Base-by-base conservation (phyloP, 1,140 invertebrate genomes). In the Drosophila pallidifrons region DNA sequence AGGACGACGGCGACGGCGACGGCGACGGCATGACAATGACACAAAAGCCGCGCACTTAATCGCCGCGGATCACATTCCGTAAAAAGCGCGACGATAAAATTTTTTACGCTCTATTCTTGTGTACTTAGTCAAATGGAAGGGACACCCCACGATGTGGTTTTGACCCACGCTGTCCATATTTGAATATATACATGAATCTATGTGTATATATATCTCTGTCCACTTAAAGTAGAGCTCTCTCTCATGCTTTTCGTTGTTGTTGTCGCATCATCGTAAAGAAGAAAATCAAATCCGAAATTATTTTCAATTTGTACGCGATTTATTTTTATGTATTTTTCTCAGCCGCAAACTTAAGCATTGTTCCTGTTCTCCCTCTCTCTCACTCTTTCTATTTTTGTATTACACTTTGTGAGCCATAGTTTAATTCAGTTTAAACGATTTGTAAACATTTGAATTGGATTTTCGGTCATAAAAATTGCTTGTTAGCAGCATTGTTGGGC, bases 291-390 rank as follows among this genome's bases (percentile, higher is more conserved):
- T 91, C 87, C 66, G 87, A 92, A 92, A 92, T 92, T 89, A 91
- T 91, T 85, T 92, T 92, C 91, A 92, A 92, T 92, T 92, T 92
- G 91, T 92, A 92, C 79, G 90, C 91, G 91, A 92, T 92, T 92
- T 92, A 92, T 79, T 92, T 92, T 91, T 85, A 90, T 91, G 90
- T 83, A 75, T 82, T 89, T 87, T 70, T 82, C 54, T 32, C 55
- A 25, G 61, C 43, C 60, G 20, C 43, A 20, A 68, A 54, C 46
- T 63, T 51, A 13, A 63, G 30, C 46, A 63, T 35, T 61, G 46
- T 61, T 63, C 47, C 47, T 13, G 28, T 60, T 60, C 45, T 61
- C 28, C 10, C 15, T 10, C 15, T 35, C 28, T 51, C 5, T 16
- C 47, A 1, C 11, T 80, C 57, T 47, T 57, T 68, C 41, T 41